phyloP scores from a whole-genome alignment of 2,113 vertebrate species.

The Anser brachyrhynchus region DNA sequence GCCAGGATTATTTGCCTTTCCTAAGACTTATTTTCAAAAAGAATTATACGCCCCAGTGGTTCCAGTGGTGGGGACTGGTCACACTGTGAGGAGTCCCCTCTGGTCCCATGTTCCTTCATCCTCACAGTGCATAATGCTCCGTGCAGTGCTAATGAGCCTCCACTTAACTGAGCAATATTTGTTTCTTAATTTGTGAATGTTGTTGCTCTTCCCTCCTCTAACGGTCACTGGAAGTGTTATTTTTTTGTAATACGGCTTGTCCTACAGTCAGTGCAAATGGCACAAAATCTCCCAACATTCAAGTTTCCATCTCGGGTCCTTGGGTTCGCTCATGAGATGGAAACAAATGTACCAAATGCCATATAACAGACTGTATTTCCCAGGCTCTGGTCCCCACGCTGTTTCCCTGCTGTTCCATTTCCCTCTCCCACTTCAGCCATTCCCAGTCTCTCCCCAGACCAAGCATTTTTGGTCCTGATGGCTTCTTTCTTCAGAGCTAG shows the following conservation, averaged over 20 bases:
- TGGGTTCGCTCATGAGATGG: background rate
- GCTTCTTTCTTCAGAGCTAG: background rate
- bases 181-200: background rate
- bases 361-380: background rate
- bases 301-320: background rate
- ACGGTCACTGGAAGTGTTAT: rapidly evolving
- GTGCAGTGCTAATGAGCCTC: background rate
- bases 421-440: background rate
- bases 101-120: background rate
- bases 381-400: background rate
- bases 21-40: background rate
- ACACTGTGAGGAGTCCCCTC: background rate
- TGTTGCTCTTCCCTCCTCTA: background rate
- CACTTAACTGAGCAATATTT: background rate
- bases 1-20: background rate
- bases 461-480: background rate
- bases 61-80: background rate
- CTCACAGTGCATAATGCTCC: background rate
- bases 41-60: background rate
- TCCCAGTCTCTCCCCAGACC: background rate
- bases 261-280: background rate
- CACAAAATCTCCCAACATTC: background rate
- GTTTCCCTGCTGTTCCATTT: background rate
- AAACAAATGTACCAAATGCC: background rate
- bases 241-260: background rate